Percentiles rank a stretch among this genome's conserved stretches.
phyloP scores from a whole-genome alignment of 2,888 invertebrate species.

The Iselma pallidipennis region DNA sequence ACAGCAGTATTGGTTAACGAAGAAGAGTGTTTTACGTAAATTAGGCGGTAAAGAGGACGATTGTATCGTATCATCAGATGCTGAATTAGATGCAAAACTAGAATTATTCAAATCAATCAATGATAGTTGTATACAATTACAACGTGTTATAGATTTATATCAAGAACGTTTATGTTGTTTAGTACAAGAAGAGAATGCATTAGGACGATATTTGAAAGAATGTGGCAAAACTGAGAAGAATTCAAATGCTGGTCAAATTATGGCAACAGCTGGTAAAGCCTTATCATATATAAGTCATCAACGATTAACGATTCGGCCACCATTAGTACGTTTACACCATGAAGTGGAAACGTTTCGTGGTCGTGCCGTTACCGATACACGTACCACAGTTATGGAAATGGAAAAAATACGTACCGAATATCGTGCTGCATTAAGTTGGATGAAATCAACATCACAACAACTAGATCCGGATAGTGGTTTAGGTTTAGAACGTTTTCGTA shows the following conservation, averaged over 20 bases:
- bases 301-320: constrained; percentile 82
- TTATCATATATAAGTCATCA: constrained; percentile 75
- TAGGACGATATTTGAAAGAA: constrained; percentile 90
- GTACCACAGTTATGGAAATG: constrained; percentile 89
- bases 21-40: constrained; percentile 91
- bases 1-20: constrained; percentile 98
- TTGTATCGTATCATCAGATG: constrained; percentile 93
- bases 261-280: constrained; percentile 82
- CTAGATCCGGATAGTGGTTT: constrained; percentile 96
- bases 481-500: constrained; percentile 94
- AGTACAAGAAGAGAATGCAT: constrained; percentile 93
- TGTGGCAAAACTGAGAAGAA: constrained; percentile 87
- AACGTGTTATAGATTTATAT: constrained; percentile 88
- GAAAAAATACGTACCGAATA: constrained; percentile 96
- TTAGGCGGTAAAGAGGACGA: constrained; percentile 97
- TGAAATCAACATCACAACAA: constrained; percentile 96
- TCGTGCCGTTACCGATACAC: constrained; percentile 92
- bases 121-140: constrained; percentile 83
- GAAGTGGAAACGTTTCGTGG: constrained; percentile 97
- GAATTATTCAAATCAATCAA: constrained; percentile 92
- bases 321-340: constrained; percentile 86
- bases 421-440: constrained; percentile 94
- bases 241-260: constrained; percentile 83
- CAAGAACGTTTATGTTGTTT: constrained; percentile 90
- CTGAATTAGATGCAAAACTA: constrained; percentile 94